phyloP scores from a whole-genome alignment of 2,888 invertebrate species.

The Busseola fusca region DNA sequence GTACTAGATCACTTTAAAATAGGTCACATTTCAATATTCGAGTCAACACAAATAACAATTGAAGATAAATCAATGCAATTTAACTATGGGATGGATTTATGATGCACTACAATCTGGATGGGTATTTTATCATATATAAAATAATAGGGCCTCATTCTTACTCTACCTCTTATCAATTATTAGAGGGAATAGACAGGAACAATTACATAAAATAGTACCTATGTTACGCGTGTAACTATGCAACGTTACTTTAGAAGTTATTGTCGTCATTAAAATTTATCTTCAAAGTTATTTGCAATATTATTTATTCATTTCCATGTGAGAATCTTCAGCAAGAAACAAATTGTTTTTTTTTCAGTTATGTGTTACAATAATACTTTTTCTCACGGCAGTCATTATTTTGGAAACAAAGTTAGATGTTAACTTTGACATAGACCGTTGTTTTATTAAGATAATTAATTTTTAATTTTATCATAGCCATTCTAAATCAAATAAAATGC shows the following conservation, averaged over 20 bases:
- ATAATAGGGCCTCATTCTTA: conserved; percentile 14
- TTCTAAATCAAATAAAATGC: conserved; percentile 64
- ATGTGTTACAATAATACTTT: background rate
- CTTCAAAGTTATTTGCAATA: conserved; percentile 68
- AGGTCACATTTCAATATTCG: conserved; percentile 46
- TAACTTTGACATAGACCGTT: conserved; percentile 24
- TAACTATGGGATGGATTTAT: conserved; percentile 29
- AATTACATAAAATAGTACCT: background rate
- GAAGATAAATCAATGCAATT: conserved; percentile 70
- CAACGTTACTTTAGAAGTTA: conserved; percentile 22
- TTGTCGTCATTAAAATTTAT: conserved; percentile 66
- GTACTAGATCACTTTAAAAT: conserved; percentile 39
- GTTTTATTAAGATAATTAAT: conserved; percentile 31
- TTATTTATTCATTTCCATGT: conserved; percentile 44
- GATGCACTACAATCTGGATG: conserved; percentile 33
- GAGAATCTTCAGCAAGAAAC: conserved; percentile 16
- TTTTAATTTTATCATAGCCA: conserved; percentile 57
- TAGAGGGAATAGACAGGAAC: conserved; percentile 1
- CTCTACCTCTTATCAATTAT: conserved; percentile 3
- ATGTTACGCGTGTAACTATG: background rate
- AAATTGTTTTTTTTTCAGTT: background rate
- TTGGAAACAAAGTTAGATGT: conserved; percentile 32
- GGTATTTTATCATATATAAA: conserved; percentile 24
- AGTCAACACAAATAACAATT: conserved; percentile 56
- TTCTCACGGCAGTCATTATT: conserved; percentile 6